These are phyloP conservation scores for Chesias legatella DNA, from an alignment of 2,888 invertebrate genomes.

Conservation along the genomic window DNA sequence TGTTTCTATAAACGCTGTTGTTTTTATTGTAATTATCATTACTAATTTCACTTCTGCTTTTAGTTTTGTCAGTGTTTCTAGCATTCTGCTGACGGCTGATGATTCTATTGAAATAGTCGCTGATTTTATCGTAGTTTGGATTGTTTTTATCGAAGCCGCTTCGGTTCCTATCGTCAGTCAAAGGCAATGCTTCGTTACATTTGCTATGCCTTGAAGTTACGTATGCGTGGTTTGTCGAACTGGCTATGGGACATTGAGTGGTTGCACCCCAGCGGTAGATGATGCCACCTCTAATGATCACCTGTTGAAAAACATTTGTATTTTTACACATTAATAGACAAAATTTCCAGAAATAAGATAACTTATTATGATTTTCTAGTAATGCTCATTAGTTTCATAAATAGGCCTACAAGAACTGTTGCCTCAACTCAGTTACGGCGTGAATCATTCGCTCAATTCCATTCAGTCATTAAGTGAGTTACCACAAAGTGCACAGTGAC, in stretches of 20 bases:
- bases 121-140: conserved; percentile 4
- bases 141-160: conserved; percentile 10
- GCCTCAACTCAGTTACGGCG: too few species aligned
- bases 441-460: too few species aligned
- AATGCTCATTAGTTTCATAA: too few species aligned
- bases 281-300: conserved; percentile 68
- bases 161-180: conserved; percentile 15
- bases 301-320: conserved; percentile 47
- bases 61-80: conserved; percentile 2
- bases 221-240: conserved; percentile 43
- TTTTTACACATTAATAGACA: too few species aligned
- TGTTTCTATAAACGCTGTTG: conserved; percentile 2
- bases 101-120: conserved; percentile 14
- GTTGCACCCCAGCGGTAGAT: conserved; percentile 74
- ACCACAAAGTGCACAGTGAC: conserved; percentile 71
- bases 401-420: too few species aligned
- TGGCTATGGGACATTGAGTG: conserved; percentile 63
- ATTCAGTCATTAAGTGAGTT: conserved; percentile 30
- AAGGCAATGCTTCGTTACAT: conserved; percentile 35
- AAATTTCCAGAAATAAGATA: too few species aligned
- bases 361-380: too few species aligned
- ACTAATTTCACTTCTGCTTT: neutral
- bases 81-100: conserved; percentile 15
- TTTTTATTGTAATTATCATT: neutral
- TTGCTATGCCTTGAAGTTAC: conserved; percentile 45